Percentiles rank a stretch among this genome's conserved stretches.
Conservation (phyloP, 2,113 vertebrate species). For the Ochotona curzoniae region DNA sequence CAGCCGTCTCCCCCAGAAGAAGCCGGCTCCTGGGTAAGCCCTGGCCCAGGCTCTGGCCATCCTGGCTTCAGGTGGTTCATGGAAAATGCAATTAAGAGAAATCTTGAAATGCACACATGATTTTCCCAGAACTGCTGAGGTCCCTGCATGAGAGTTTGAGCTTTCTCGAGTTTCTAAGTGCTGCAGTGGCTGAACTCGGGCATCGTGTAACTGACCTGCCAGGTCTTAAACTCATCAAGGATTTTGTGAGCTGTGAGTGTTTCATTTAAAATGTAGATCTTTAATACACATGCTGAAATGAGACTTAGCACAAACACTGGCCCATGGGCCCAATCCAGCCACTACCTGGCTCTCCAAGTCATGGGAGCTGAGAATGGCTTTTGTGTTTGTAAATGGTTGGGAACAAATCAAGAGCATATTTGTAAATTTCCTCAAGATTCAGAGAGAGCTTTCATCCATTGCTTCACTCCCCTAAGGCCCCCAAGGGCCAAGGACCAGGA, state of each 20-base stretch:
- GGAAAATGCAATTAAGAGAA: no score
- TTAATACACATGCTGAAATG: background rate
- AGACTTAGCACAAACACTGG: background rate
- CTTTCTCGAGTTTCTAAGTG: accelerated
- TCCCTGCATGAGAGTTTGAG: background rate
- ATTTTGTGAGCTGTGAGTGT: background rate
- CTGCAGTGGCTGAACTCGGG: accelerated
- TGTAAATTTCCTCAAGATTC: background rate
- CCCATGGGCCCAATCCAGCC: background rate
- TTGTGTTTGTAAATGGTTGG: background rate
- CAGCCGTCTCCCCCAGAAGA: constrained; percentile 89
- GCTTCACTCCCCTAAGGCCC: no score
- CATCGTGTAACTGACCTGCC: accelerated
- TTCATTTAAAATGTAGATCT: background rate
- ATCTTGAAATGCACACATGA: no score
- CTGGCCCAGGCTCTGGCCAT: background rate
- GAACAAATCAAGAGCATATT: background rate
- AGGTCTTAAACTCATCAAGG: background rate
- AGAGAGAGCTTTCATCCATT: no score
- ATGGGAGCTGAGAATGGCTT: background rate
- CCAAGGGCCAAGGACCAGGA: no score
- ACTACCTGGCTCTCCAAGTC: accelerated
- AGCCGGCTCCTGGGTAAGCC: constrained; percentile 89
- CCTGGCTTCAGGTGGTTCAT: background rate
- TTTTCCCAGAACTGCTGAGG: no score